These are phyloP conservation scores for Hemicentrotus pulcherrimus DNA, from an alignment of 35 echinoderm and acorn worm species.

Conservation along the genomic window DNA sequence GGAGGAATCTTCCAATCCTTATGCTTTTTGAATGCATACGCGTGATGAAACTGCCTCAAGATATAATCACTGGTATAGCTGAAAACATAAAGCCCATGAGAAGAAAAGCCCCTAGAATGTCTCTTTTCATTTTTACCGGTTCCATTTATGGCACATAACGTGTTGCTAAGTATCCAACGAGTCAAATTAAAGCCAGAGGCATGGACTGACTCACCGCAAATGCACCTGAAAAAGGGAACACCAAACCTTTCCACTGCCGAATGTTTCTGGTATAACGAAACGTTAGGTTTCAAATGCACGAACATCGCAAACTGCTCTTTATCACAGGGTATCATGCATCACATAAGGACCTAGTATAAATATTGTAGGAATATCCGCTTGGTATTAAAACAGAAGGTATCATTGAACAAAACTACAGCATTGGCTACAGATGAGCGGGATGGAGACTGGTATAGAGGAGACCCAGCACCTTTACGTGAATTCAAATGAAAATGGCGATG, in stretches of 20 bases:
- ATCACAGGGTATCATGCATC: too few relatives aligned
- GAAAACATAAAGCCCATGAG: background rate
- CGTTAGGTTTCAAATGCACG: background rate
- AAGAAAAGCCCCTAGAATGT: background rate
- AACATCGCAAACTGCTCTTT: too few relatives aligned
- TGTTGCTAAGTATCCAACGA: background rate
- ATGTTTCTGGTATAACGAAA: background rate
- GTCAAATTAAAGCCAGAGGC: conserved; percentile 1
- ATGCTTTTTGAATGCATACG: background rate
- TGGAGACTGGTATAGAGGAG: too few relatives aligned
- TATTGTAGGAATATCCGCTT: too few relatives aligned
- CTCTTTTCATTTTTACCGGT: background rate
- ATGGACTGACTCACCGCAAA: background rate
- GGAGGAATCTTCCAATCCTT: background rate
- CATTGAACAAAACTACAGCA: too few relatives aligned
- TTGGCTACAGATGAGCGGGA: too few relatives aligned
- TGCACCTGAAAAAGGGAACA: background rate
- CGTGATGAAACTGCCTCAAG: background rate
- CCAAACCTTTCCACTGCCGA: background rate
- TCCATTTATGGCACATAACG: background rate
- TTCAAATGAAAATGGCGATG: too few relatives aligned
- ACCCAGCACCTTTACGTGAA: too few relatives aligned
- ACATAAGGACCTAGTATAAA: too few relatives aligned
- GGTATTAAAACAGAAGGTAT: too few relatives aligned
- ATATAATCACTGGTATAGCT: conserved; percentile 16